Conservation (phyloP, 2,113 vertebrate genomes). For the Prionailurus bengalensis region DNA sequence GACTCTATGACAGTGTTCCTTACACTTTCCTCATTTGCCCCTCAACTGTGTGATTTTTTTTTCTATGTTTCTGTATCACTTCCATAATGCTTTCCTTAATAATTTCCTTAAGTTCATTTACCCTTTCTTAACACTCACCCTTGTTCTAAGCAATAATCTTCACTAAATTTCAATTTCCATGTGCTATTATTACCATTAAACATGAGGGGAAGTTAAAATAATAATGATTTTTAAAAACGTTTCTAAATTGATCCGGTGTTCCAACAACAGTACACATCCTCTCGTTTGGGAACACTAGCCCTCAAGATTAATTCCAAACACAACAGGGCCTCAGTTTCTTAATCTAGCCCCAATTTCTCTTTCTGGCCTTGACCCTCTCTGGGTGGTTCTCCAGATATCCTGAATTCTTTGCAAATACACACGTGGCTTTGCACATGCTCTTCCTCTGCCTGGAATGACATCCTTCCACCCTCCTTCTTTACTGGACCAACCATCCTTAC, state of each 20-base stretch:
- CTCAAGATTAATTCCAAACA: neutral
- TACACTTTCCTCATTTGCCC: neutral
- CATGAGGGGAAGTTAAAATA: neutral
- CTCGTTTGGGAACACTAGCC: neutral
- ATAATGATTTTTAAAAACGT: neutral
- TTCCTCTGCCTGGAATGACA: neutral
- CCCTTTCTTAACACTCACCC: neutral
- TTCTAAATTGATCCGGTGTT: neutral
- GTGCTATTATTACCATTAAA: neutral
- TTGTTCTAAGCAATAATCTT: slow-evolving; percentile 3
- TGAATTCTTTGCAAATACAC: neutral
- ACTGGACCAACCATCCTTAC: neutral
- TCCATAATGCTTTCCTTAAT: neutral
- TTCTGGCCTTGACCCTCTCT: neutral
- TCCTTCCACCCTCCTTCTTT: neutral
- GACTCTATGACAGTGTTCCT: neutral
- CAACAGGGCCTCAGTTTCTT: neutral
- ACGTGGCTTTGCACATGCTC: neutral
- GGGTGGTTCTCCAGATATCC: neutral
- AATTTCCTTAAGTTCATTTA: neutral
- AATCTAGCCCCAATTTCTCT: no score
- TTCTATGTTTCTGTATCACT: neutral
- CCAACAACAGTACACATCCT: neutral
- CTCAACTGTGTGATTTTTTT: neutral
- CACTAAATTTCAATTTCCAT: slow-evolving; percentile 4